A percentile compares a stretch with the other conserved stretches of the same genome.
These are phyloP conservation scores for Deroplatys truncata DNA, from an alignment of 2,888 invertebrate genomes.

Conservation along the genomic window DNA sequence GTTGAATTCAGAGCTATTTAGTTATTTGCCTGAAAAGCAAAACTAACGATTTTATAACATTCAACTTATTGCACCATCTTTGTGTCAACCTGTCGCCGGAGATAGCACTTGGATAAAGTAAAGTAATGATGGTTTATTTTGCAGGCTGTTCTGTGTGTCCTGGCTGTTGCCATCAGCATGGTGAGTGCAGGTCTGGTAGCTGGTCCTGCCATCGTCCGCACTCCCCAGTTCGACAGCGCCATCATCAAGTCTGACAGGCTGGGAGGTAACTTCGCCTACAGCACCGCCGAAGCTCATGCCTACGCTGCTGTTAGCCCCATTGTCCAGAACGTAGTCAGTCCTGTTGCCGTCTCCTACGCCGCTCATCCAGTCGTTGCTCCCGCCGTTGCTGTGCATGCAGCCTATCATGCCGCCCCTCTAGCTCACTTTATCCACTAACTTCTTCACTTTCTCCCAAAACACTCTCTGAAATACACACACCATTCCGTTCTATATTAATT, in stretches of 20 bases:
- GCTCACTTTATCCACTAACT: neutral
- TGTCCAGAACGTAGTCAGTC: constrained; percentile 40
- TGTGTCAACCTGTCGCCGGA: no score
- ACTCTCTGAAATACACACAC: neutral
- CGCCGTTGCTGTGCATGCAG: constrained; percentile 24
- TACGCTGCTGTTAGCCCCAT: constrained; percentile 47
- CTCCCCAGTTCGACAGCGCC: constrained; percentile 50
- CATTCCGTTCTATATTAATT: neutral
- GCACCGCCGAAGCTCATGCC: constrained; percentile 50
- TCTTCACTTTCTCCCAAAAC: neutral
- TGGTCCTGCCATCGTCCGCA: constrained; percentile 40
- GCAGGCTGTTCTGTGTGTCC: constrained; percentile 12
- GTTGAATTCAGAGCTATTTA: no score
- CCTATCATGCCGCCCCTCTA: constrained; percentile 20
- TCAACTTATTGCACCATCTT: no score
- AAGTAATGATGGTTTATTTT: neutral
- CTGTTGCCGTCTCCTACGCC: constrained; percentile 42
- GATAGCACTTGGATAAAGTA: no score
- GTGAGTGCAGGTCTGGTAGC: constrained; percentile 29
- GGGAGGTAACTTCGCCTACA: constrained; percentile 55
- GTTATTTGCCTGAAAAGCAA: no score
- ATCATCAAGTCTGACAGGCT: constrained; percentile 50
- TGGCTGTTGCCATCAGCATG: constrained; percentile 18
- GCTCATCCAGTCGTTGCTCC: constrained; percentile 35
- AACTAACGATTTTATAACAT: no score